Base-by-base conservation (phyloP, 2,113 vertebrate genomes). In the Mormyrus lacerda region DNA sequence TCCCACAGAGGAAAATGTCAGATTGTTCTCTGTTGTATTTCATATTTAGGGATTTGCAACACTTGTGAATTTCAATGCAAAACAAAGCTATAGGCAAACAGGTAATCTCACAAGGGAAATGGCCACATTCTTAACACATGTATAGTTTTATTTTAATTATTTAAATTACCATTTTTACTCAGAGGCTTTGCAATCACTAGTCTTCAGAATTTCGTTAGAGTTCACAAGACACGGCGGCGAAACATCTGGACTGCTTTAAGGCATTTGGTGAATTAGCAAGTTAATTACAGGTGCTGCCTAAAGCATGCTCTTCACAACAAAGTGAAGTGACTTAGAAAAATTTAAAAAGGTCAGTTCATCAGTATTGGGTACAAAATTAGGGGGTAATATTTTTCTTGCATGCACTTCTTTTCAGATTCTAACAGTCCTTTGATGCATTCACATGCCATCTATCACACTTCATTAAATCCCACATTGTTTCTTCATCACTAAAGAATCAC, bases 231-330 rank as follows among this genome's bases (percentile, higher is more conserved):
- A 31, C 31, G 4, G 27, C 2, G 17, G 50, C 27, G 1, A 87
- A 87, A 87, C 85, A 87, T 87, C 85, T 87, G 85, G 85, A 55
- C 48, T 87, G 50, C 85, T 87, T 53, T 53, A 87, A 87, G 85
- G 17, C 85, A 87, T 87, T 87, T 55, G 50, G 85, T 47, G 50
- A 87, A 87, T 87, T 53, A 53, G 48, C 85, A 53, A 87, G 85
- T 87, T 87, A 87, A 87, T 87, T 87, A 39, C 85, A 87, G 85
- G 85, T 53, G 85, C 39, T 87, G 85, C 50, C 50, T 55, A 53
- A 35, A 53, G 85, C n/a, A 53, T 15, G n/a, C 85, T 87, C 19
- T 53, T 87, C 47, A 87, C 50, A 86, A 51, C n/a, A 86, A 86
- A 86, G 48, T 51, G 85, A 53, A 86, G 47, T 51, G 48, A 86